phyloP scores from a whole-genome alignment of 2,888 invertebrate species.

The Coecobrya sp. region DNA sequence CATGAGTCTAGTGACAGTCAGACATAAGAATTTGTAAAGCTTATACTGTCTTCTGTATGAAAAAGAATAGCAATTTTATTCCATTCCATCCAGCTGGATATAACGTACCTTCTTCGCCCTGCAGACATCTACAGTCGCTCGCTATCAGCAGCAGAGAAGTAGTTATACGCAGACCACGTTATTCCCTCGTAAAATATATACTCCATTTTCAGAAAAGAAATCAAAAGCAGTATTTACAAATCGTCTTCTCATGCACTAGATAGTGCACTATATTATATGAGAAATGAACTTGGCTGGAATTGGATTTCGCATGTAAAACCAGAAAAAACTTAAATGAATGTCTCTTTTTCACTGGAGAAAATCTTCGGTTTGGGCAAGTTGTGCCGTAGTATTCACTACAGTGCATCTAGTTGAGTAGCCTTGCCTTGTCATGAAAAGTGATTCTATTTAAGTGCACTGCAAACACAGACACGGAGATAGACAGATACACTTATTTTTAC shows the following conservation, averaged over 20 bases:
- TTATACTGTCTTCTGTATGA: not conserved
- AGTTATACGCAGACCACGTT: not conserved
- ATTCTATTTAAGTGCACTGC: conserved; percentile 34
- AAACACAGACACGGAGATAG: conserved; percentile 32
- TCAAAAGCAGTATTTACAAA: conserved; percentile 54
- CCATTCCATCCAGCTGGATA: not conserved
- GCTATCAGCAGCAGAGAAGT: not conserved
- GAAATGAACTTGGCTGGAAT: not conserved
- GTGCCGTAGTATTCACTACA: not conserved
- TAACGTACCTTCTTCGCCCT: not conserved
- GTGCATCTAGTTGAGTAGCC: conserved; percentile 19
- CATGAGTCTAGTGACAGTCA: conserved; percentile 20
- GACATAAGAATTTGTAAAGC: conserved; percentile 55
- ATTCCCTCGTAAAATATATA: conserved; percentile 58
- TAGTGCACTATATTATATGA: not conserved
- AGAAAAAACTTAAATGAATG: conserved; percentile 20
- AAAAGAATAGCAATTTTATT: conserved; percentile 15
- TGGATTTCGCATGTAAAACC: conserved; percentile 9
- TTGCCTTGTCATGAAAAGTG: conserved; percentile 47
- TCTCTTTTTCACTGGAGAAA: conserved; percentile 27
- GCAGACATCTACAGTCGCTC: not conserved
- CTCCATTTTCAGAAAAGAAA: conserved; percentile 54
- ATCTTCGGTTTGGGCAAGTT: not conserved
- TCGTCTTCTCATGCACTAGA: not conserved
- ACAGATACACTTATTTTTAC: conserved; percentile 52